phyloP scores from a whole-genome alignment of 92 coral and sea anemone genomes.

The Actinostola sp. region DNA sequence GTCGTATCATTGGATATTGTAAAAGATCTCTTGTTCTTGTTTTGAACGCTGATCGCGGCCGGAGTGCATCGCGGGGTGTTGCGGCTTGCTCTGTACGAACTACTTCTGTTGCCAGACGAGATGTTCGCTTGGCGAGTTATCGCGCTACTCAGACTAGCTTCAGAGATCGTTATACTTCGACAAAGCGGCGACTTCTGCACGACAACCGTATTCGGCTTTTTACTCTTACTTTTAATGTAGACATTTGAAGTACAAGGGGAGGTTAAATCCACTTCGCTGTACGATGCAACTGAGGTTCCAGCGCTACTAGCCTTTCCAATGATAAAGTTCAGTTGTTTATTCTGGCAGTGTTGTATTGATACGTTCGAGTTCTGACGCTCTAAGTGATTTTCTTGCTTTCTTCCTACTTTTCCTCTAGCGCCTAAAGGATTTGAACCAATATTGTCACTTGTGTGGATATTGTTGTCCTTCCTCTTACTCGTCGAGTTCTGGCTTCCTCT shows the following conservation, averaged over 20 bases:
- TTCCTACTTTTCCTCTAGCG: slow-evolving; percentile 9
- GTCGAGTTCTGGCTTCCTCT: neutral
- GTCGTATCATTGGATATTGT: slow-evolving; percentile 36
- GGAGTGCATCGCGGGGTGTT: neutral
- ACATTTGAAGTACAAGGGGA: slow-evolving; percentile 26
- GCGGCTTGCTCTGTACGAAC: neutral
- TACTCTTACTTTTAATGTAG: slow-evolving; percentile 27
- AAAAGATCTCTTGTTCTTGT: slow-evolving; percentile 28
- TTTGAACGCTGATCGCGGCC: slow-evolving; percentile 17
- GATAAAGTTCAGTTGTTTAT: slow-evolving; percentile 23
- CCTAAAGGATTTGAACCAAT: neutral
- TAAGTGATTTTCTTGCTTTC: slow-evolving; percentile 22
- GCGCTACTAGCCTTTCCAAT: slow-evolving; percentile 1
- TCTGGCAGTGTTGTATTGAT: slow-evolving; percentile 22
- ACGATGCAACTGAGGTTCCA: slow-evolving; percentile 11
- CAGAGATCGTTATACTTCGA: slow-evolving; percentile 46
- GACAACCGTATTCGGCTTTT: slow-evolving; percentile 7
- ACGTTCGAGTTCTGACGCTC: slow-evolving; percentile 33
- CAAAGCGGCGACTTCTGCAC: slow-evolving; percentile 41
- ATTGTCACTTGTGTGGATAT: slow-evolving; percentile 2
- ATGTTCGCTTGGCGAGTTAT: slow-evolving; percentile 25
- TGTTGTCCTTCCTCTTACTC: neutral
- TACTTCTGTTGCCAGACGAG: slow-evolving; percentile 1
- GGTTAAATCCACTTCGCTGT: slow-evolving; percentile 5
- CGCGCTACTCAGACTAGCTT: slow-evolving; percentile 37